These are phyloP conservation scores for Catonia carolina DNA, from an alignment of 2,888 invertebrate genomes.

Conservation along the genomic window DNA sequence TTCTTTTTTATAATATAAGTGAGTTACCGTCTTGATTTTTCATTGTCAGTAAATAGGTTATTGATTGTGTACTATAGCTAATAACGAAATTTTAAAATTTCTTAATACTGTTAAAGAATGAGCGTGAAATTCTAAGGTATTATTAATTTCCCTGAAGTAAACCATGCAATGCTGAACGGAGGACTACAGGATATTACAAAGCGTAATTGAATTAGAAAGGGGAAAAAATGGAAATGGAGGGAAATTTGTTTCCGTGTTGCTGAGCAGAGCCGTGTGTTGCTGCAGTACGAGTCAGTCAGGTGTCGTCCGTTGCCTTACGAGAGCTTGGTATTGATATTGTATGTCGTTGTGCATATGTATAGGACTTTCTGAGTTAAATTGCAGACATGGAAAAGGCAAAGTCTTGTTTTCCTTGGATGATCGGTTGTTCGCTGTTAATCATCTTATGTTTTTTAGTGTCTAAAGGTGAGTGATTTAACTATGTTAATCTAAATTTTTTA, in stretches of 20 bases:
- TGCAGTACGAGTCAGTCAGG: conserved; percentile 2
- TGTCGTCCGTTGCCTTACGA: neutral
- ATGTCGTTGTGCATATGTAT: conserved; percentile 7
- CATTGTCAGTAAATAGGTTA: no score
- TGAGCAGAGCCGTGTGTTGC: neutral
- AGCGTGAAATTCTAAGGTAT: no score
- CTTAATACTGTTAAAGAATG: no score
- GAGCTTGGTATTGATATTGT: neutral
- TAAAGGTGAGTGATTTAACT: conserved; percentile 5
- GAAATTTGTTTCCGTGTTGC: neutral
- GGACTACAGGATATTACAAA: no score
- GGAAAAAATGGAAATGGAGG: neutral
- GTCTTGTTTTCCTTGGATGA: neutral
- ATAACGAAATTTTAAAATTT: no score
- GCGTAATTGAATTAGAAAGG: neutral
- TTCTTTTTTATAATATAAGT: no score
- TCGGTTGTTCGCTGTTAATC: conserved; percentile 3
- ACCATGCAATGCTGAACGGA: no score
- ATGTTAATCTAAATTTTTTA: no score
- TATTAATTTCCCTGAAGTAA: no score
- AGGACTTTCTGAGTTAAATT: neutral
- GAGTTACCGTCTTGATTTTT: no score
- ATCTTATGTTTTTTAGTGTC: conserved; percentile 6
- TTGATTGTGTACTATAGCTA: no score
- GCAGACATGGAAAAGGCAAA: neutral